Percentiles rank a stretch among this genome's conserved stretches.
These are phyloP conservation scores for Galeopterus variegatus DNA, from an alignment of 2,113 vertebrate genomes.

Conservation along the genomic window DNA sequence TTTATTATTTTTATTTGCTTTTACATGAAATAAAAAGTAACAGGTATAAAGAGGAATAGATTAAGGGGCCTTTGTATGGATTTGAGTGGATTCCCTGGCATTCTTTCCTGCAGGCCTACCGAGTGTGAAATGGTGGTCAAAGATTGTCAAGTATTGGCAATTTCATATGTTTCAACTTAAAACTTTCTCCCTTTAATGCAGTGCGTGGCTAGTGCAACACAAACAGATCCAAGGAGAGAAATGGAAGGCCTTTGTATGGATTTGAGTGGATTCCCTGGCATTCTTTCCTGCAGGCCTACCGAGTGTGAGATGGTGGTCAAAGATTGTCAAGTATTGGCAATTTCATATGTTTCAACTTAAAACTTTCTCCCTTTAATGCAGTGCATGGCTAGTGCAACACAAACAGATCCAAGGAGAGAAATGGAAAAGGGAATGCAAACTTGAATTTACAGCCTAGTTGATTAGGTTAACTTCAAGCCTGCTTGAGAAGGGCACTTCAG, in stretches of 20 bases:
- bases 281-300: neutral
- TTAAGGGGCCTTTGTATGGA: neutral
- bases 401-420: neutral
- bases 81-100: neutral
- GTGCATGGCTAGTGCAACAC: neutral
- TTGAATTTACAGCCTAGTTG: neutral
- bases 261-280: neutral
- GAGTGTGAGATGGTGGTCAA: neutral
- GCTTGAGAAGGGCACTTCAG: neutral
- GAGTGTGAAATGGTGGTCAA: neutral
- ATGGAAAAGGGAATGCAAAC: neutral
- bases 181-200: slow-evolving; percentile 28
- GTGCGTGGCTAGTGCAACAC: neutral
- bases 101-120: neutral
- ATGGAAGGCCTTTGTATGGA: neutral
- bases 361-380: slow-evolving; percentile 28
- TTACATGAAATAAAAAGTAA: neutral
- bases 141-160: neutral
- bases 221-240: neutral
- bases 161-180: slow-evolving; percentile 23
- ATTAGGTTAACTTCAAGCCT: neutral
- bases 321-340: neutral
- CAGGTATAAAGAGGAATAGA: neutral
- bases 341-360: slow-evolving; percentile 23
- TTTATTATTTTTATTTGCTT: neutral